These are phyloP conservation scores for Pampusana beccarii DNA, from an alignment of 2,113 vertebrate genomes.

Conservation along the genomic window DNA sequence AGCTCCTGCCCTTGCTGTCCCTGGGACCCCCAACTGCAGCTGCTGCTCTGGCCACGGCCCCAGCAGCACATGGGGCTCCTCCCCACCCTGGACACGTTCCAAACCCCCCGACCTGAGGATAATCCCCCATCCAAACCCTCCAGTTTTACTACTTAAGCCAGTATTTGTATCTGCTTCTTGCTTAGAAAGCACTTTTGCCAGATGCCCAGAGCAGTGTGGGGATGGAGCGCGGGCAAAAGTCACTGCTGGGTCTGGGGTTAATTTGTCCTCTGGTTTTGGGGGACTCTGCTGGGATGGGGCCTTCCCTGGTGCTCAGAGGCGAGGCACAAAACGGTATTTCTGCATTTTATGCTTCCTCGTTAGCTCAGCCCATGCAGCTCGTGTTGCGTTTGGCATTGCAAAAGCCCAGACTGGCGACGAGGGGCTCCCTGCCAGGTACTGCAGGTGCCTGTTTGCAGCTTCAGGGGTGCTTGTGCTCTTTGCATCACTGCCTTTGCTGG, in stretches of 20 bases:
- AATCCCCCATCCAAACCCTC: not conserved
- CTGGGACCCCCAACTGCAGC: not conserved
- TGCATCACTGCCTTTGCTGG: not conserved
- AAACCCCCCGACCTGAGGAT: not conserved
- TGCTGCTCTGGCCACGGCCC: not conserved
- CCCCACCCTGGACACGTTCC: not conserved
- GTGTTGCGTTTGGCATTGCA: not conserved
- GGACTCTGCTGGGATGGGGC: not conserved
- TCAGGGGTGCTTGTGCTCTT: not conserved
- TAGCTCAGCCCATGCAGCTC: not conserved
- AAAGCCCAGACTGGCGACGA: not conserved
- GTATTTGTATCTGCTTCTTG: not conserved
- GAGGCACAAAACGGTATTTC: not conserved
- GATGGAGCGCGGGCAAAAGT: not conserved
- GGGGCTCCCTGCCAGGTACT: not conserved
- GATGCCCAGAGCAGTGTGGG: rapidly evolving
- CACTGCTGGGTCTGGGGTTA: not conserved
- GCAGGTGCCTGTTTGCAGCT: not conserved
- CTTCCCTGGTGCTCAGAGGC: not conserved
- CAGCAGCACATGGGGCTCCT: not conserved
- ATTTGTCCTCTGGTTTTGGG: not conserved
- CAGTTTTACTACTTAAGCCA: not conserved
- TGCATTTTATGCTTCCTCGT: not conserved
- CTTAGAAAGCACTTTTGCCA: not conserved
- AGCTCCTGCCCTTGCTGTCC: not conserved